Conservation (phyloP, 1,140 invertebrate species). For the Whitmania pigra region DNA sequence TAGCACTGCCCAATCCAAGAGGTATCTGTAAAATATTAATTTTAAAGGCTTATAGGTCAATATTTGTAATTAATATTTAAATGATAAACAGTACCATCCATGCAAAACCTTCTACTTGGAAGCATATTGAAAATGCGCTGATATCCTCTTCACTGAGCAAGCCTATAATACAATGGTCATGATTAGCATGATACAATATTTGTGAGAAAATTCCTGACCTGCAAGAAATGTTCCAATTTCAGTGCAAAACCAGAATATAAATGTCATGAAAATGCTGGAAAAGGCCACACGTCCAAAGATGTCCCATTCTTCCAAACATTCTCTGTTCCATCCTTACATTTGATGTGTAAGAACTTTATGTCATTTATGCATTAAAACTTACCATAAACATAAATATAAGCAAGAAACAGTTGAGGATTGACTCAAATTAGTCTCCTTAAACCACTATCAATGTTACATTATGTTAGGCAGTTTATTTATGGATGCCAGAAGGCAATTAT, state of each 20-base stretch:
- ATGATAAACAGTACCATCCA: conserved; percentile 23
- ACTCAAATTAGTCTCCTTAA: too few species aligned
- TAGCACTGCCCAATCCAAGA: conserved; percentile 24
- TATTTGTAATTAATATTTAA: background rate
- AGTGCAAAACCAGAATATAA: conserved; percentile 25
- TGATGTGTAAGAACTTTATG: background rate
- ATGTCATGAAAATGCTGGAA: conserved; percentile 25
- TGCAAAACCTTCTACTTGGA: conserved; percentile 25
- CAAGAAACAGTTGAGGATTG: too few species aligned
- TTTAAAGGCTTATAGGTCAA: background rate
- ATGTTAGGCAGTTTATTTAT: conserved; percentile 8
- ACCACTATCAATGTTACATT: too few species aligned
- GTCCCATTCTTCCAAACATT: conserved; percentile 22
- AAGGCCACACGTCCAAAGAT: conserved; percentile 18
- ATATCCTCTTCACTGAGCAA: conserved; percentile 20
- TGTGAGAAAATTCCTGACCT: conserved; percentile 11
- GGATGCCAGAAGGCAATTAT: background rate
- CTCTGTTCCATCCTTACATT: conserved; percentile 22
- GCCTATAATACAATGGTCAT: conserved; percentile 14
- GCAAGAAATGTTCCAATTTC: conserved; percentile 26
- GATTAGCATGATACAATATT: too few species aligned
- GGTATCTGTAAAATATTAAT: conserved; percentile 23
- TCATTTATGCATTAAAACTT: background rate
- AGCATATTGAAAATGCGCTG: conserved; percentile 23
- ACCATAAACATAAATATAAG: background rate